These are phyloP conservation scores for Sussaba pulchella DNA, from an alignment of 2,888 invertebrate genomes.

Conservation along the genomic window DNA sequence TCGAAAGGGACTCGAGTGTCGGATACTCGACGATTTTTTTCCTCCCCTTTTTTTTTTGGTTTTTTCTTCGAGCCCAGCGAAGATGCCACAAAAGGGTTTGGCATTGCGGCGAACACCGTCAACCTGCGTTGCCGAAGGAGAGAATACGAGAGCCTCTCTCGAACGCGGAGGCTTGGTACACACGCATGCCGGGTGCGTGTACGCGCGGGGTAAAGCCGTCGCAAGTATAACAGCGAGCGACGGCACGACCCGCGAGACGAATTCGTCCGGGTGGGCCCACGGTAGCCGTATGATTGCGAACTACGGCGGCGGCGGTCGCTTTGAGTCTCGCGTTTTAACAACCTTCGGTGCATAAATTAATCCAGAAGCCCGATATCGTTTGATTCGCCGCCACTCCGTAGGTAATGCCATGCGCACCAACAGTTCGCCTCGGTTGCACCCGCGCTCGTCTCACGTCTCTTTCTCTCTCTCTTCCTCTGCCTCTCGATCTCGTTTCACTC, in stretches of 20 bases:
- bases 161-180: slow-evolving; percentile 1
- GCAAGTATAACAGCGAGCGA: slow-evolving; percentile 62
- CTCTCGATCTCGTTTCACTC: too few species aligned
- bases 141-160: not conserved
- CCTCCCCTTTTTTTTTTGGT: too few species aligned
- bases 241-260: slow-evolving; percentile 74
- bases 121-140: too few species aligned
- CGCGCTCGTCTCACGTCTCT: slow-evolving; percentile 62
- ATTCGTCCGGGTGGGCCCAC: slow-evolving; percentile 79
- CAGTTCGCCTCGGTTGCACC: slow-evolving; percentile 63
- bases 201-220: slow-evolving; percentile 16
- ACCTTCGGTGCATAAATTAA: slow-evolving; percentile 84
- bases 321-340: slow-evolving; percentile 84
- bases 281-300: slow-evolving; percentile 80
- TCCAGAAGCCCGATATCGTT: slow-evolving; percentile 84
- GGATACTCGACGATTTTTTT: not conserved
- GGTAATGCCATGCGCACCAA: slow-evolving; percentile 53
- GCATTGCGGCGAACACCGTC: too few species aligned
- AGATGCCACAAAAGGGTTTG: not conserved
- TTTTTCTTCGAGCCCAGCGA: not conserved
- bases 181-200: not conserved
- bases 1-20: not conserved
- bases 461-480: slow-evolving; percentile 65
- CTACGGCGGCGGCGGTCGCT: slow-evolving; percentile 78
- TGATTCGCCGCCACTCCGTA: slow-evolving; percentile 82